Conservation (phyloP, 2,888 invertebrate species). For the Andrena haemorrhoa region DNA sequence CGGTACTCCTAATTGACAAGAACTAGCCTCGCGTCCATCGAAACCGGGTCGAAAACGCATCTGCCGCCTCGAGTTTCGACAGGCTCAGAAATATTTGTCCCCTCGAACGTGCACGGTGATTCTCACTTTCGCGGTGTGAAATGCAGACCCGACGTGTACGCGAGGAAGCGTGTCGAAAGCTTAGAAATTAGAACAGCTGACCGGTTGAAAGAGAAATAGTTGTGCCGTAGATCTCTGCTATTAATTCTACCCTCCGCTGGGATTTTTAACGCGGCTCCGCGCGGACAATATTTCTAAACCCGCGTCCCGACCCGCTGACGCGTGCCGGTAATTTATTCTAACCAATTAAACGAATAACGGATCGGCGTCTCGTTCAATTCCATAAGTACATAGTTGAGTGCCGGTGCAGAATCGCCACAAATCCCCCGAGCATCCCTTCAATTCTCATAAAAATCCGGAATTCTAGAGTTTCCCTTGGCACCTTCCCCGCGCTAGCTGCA, state of each 20-base stretch:
- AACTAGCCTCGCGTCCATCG: slow-evolving; percentile 7
- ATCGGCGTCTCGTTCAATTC: slow-evolving; percentile 32
- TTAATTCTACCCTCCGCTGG: neutral
- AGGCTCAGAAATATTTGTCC: slow-evolving; percentile 2
- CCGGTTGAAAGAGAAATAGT: neutral
- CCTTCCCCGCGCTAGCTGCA: slow-evolving; percentile 35
- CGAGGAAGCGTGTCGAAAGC: slow-evolving; percentile 2
- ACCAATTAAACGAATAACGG: slow-evolving; percentile 8
- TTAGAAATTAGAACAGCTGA: neutral
- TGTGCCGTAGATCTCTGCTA: neutral
- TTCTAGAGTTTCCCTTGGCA: slow-evolving; percentile 42
- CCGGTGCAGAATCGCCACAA: neutral
- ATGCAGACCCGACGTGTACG: neutral
- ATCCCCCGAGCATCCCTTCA: slow-evolving; percentile 21
- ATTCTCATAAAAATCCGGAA: slow-evolving; percentile 59
- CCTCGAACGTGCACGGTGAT: neutral
- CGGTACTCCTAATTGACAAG: slow-evolving; percentile 45
- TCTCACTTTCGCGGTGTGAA: neutral
- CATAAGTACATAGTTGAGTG: slow-evolving; percentile 6
- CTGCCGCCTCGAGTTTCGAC: neutral
- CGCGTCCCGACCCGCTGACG: slow-evolving; percentile 13
- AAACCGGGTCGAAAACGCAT: slow-evolving; percentile 18
- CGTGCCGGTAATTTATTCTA: neutral
- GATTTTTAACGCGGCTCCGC: neutral
- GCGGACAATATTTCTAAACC: neutral